phyloP scores from a whole-genome alignment of 2,888 invertebrate species.

The Spisula subtruncata region DNA sequence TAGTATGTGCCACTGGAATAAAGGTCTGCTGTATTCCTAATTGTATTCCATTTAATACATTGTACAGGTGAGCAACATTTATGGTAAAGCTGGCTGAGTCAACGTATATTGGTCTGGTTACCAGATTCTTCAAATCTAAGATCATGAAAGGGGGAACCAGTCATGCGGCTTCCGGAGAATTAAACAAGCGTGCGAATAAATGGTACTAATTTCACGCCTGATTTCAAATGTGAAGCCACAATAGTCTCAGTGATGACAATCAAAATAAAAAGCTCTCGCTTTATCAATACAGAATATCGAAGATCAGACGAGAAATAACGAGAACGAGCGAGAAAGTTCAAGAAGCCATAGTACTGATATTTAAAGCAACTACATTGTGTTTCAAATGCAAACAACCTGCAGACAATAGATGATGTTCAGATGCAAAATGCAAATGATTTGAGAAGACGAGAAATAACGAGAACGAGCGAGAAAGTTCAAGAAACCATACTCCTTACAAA shows the following conservation, averaged over 20 bases:
- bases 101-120: neutral
- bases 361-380: neutral
- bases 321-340: neutral
- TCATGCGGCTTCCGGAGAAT: neutral
- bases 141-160: neutral
- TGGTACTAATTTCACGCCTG: constrained; percentile 23
- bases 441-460: too few species aligned
- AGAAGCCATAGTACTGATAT: neutral
- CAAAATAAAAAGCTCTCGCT: neutral
- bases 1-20: too few species aligned
- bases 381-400: too few species aligned
- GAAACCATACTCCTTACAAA: neutral
- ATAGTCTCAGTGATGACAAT: neutral
- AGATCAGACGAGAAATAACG: neutral
- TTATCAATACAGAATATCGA: neutral
- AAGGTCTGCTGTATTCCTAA: too few species aligned
- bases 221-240: neutral
- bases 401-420: neutral
- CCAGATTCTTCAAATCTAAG: neutral
- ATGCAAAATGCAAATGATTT: neutral
- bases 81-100: too few species aligned
- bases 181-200: constrained; percentile 2
- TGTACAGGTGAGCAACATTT: too few species aligned
- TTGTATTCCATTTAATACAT: too few species aligned
- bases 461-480: neutral